These are phyloP conservation scores for Meteorus colon DNA, from an alignment of 2,888 invertebrate genomes.

Conservation along the genomic window DNA sequence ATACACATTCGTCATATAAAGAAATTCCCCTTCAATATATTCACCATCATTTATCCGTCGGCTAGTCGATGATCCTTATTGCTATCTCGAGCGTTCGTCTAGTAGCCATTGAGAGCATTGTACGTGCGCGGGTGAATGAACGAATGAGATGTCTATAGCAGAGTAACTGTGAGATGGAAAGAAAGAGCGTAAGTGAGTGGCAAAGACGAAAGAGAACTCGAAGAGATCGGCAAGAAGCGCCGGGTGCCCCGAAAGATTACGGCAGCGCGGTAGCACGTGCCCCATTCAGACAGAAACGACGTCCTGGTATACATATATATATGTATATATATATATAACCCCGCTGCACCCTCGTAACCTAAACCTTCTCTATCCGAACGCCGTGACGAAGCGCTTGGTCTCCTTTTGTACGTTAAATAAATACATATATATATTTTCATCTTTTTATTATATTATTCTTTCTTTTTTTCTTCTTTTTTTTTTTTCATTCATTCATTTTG, in stretches of 20 bases:
- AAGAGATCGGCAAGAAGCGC: slow-evolving; percentile 45
- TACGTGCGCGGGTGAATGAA: slow-evolving; percentile 31
- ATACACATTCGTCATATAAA: slow-evolving; percentile 1
- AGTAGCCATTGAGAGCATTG: not conserved
- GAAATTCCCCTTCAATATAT: slow-evolving; percentile 10
- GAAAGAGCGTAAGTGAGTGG: slow-evolving; percentile 14
- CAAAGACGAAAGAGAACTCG: slow-evolving; percentile 28
- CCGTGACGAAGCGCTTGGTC: slow-evolving; percentile 58
- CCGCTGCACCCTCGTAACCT: slow-evolving; percentile 66
- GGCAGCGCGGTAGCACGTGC: slow-evolving; percentile 65
- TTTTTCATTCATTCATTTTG: slow-evolving; percentile 36
- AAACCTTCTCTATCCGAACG: slow-evolving; percentile 57
- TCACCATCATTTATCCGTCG: slow-evolving; percentile 18
- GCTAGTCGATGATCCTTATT: slow-evolving; percentile 5
- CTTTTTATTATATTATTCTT: slow-evolving; percentile 47
- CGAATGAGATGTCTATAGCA: slow-evolving; percentile 11
- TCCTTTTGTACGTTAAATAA: not conserved
- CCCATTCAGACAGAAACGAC: slow-evolving; percentile 61
- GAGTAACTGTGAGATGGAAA: not conserved
- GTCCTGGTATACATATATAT: slow-evolving; percentile 20
- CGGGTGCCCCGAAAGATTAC: slow-evolving; percentile 43
- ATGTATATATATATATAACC: slow-evolving; percentile 29
- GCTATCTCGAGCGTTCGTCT: not conserved
- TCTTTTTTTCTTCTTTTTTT: slow-evolving; percentile 44
- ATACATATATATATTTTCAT: slow-evolving; percentile 2